Percentiles rank a stretch among this genome's conserved stretches.
Evolutionary conservation across 1,140 invertebrate species (phyloP).

Genomic region (Pemphigus obesinymphae): DNA sequence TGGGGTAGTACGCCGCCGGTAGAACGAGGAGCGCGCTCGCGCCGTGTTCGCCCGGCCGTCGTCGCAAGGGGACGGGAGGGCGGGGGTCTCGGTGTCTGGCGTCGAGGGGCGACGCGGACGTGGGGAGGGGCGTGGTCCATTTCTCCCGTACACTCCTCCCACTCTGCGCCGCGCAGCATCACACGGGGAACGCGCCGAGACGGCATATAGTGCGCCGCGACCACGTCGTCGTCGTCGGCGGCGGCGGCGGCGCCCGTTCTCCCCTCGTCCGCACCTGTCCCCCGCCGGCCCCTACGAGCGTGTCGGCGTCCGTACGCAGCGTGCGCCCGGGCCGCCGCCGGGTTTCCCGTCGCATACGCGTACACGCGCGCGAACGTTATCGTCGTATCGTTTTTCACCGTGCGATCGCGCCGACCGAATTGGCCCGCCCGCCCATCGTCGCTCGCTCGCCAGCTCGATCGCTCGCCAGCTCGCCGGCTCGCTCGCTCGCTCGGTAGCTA

Average conservation of each 20-base stretch:
- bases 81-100: neutral
- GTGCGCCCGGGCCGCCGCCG: neutral
- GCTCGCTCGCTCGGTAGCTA: too few species aligned
- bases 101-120: neutral
- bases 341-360: neutral
- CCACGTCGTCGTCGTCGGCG: neutral
- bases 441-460: too few species aligned
- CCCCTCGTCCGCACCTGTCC: too few species aligned
- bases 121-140: conserved; percentile 20
- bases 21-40: too few species aligned
- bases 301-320: neutral
- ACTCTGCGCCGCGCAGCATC: neutral
- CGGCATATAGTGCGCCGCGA: too few species aligned
- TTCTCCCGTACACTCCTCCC: conserved; percentile 29
- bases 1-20: too few species aligned
- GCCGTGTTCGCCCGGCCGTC: too few species aligned
- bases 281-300: too few species aligned
- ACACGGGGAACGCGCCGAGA: neutral
- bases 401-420: neutral
- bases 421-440: too few species aligned
- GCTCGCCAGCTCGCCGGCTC: too few species aligned
- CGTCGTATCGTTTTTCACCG: neutral
- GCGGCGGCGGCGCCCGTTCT: neutral
- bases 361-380: neutral
- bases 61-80: neutral